Evolutionary conservation across 1,140 invertebrate genomes (phyloP), one percentile per base, ranked within the genome.

Genomic region (Diabrotica virgifera): DNA sequence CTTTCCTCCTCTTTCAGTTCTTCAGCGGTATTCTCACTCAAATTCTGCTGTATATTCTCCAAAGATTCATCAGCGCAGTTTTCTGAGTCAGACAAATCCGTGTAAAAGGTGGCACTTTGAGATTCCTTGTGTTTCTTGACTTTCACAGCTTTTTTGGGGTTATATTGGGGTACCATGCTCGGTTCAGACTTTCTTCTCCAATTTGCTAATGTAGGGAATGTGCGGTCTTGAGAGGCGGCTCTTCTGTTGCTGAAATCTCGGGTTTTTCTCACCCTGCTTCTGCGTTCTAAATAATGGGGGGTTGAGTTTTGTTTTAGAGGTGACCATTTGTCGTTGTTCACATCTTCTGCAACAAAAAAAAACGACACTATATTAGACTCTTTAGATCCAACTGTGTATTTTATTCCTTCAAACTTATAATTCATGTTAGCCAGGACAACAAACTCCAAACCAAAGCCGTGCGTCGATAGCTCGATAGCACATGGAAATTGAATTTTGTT

Each of bases 281-380:
- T 90, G 85, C 91, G 90, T 76, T 97, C 93, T 52, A 96, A 80
- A 78, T 96, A 96, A 68, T 95, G 92, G 2, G 94, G 94, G 0
- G 93, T 92, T n/a, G 89, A 90, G 63, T 92, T 85, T 70, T 90
- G 87, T 68, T 89, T 88, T 70, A 87, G 83, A 2, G 85, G 86
- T 6, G 82, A 70, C 73, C 75, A 78, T 57, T 76, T 75, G n/a
- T 78, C 78, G 6, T 62, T 62, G 7, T 64, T 62, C 5, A 69
- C 69, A 40, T 74, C 72, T 58, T 75, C 72, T 75, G 57, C 10
- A 70, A 72, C 40, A 56, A 40, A 9, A 36, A 12, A 12, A 54
- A 11, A 40, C 38, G 5, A 4, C 24, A 24, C 24, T 1, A 24
- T 24, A 24, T 24, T 24, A 24, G 24, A 24, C 24, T 24, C 24